Base-by-base conservation (phyloP, 2,888 invertebrate species). In the Megalurothrips usitatus region DNA sequence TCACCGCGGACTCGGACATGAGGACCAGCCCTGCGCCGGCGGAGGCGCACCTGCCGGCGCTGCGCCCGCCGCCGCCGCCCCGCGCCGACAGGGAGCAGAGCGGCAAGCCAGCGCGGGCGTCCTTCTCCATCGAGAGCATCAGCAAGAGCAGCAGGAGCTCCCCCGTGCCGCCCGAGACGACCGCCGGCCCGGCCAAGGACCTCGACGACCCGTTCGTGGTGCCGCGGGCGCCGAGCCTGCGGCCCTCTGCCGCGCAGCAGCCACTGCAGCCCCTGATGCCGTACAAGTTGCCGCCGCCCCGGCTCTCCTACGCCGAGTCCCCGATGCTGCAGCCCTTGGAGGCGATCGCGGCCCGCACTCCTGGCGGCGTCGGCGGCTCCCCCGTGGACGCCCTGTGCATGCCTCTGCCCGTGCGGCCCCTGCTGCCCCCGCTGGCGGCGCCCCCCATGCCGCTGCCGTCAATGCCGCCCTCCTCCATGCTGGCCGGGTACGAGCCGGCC, bases 281-380 rank as follows among this genome's bases (percentile, higher is more conserved):
- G 23, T 12, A 58, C 19, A 83, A 83, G 83, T 47, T 81, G 83
- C 86, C 86, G 83, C 85, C 86, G 84, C 86, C 87, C 86, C 82
- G 87, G 86, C n/a, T 83, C 23, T 68, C 83, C 34, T 81, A 84
- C 68, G 83, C 84, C 47, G 82, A 84, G 78, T 82, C 84, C 80
- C 80, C 48, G 79, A 34, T 79, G 75, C 79, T 58, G 48, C 82
- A 68, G 68, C 80, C 82, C 78, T 81, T 82, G 82, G 83, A 83
- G 17, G 81, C 83, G 26, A 81, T 34, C 43, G 78, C 63, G 26
- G 47, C 82, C 63, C 80, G 82, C 43, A 68, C 81, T 10, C 49
- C 83, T 83, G 26, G 81, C 84, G 80, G 84, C 83, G 26, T 81
- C 84, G 80, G 84, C 84, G 78, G 23, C 23, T 26, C 68, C 23